Percentiles rank a stretch among this genome's conserved stretches.
Conservation (phyloP, 2,113 vertebrate genomes). For the Lates calcarifer region DNA sequence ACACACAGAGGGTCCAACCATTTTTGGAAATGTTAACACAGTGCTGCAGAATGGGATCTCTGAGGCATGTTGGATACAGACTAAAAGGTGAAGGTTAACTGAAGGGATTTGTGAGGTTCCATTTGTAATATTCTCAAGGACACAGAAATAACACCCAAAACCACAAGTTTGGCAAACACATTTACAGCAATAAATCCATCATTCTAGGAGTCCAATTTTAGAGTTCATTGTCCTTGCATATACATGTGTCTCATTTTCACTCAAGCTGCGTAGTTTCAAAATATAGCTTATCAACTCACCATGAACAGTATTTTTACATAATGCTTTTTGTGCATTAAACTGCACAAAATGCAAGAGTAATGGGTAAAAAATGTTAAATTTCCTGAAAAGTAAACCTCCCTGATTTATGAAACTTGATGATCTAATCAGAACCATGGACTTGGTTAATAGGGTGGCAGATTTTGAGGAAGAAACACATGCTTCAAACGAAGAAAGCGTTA, state of each 20-base stretch:
- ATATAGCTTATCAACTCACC: neutral
- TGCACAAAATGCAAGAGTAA: no score
- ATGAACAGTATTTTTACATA: neutral
- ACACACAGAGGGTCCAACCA: slow-evolving; percentile 19
- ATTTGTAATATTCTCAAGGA: slow-evolving; percentile 3
- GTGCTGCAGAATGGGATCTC: slow-evolving; percentile 12
- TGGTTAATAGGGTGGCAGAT: no score
- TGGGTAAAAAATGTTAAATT: no score
- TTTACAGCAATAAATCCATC: neutral
- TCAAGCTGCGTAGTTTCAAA: neutral
- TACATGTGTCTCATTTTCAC: neutral
- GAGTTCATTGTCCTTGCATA: neutral
- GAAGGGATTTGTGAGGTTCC: neutral
- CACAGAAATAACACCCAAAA: neutral
- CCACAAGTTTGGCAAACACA: neutral
- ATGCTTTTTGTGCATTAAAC: no score
- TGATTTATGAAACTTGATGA: no score
- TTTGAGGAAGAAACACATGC: no score
- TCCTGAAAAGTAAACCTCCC: no score
- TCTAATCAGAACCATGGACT: no score
- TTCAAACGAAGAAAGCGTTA: no score
- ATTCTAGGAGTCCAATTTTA: neutral
- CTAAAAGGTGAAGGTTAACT: slow-evolving; percentile 27
- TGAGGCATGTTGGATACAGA: slow-evolving; percentile 13
- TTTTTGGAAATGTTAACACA: slow-evolving; percentile 47